Conservation (phyloP, 30 jellyfish, hydroid and myxozoan species). For the Chrysaora quinquecirrha region DNA sequence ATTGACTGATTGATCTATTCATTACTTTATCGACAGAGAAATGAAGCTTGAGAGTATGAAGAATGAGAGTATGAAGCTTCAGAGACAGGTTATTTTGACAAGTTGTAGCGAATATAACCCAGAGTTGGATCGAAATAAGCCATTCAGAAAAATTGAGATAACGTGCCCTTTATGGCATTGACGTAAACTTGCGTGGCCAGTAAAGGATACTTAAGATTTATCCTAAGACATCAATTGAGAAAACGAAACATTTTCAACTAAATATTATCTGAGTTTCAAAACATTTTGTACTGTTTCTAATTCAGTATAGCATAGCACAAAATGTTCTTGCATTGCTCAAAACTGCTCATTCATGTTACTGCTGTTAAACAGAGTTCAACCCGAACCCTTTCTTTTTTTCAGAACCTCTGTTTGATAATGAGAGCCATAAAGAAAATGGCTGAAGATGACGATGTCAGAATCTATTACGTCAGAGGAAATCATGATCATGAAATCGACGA, state of each 20-base stretch:
- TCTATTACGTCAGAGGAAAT: slow-evolving; percentile 73
- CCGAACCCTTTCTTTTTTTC: neutral
- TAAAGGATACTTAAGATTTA: too few species aligned
- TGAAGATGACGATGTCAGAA: slow-evolving; percentile 79
- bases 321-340: neutral
- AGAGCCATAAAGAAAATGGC: slow-evolving; percentile 73
- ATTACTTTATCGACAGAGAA: too few species aligned
- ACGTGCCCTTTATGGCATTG: too few species aligned
- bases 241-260: neutral
- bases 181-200: too few species aligned
- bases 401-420: slow-evolving; percentile 36
- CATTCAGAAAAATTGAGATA: too few species aligned
- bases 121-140: too few species aligned
- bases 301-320: neutral
- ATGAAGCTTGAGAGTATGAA: too few species aligned
- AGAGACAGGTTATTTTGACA: too few species aligned
- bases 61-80: too few species aligned
- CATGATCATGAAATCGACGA: slow-evolving; percentile 74
- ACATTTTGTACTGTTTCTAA: neutral
- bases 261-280: neutral
- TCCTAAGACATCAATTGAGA: too few species aligned
- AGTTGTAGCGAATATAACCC: too few species aligned
- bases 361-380: neutral
- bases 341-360: neutral
- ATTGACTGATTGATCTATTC: too few species aligned